These are phyloP conservation scores for Cochlearius cochlearius DNA, from an alignment of 2,113 vertebrate species.

Conservation along the genomic window DNA sequence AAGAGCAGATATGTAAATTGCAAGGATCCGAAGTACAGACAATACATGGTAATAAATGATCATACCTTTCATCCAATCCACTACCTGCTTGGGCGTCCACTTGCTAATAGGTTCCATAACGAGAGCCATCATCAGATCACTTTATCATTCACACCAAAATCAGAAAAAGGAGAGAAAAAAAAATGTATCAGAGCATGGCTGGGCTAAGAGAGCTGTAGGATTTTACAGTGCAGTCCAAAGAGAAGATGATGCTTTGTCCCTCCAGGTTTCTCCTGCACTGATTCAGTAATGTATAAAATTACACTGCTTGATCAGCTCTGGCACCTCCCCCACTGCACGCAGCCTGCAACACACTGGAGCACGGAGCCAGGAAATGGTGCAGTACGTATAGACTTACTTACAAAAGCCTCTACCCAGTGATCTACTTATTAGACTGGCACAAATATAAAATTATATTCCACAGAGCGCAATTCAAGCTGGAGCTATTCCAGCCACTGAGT, in stretches of 20 bases:
- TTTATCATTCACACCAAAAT: constrained; percentile 78
- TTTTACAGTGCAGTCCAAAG: constrained; percentile 80
- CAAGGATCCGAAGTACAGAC: constrained; percentile 19
- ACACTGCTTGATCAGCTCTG: constrained; percentile 70
- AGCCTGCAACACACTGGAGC: constrained; percentile 66
- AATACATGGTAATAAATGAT: constrained; percentile 41
- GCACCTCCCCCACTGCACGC: constrained; percentile 72
- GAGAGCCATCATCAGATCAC: constrained; percentile 87
- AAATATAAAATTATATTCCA: constrained; percentile 26
- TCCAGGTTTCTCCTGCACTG: constrained; percentile 74
- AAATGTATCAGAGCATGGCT: constrained; percentile 80
- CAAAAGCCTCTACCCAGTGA: constrained; percentile 51
- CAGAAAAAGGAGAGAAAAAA: constrained; percentile 33
- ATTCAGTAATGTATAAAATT: constrained; percentile 78
- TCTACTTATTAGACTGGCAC: constrained; percentile 49
- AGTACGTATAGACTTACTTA: constrained; percentile 74
- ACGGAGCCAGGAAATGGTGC: constrained; percentile 83
- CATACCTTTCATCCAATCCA: constrained; percentile 93
- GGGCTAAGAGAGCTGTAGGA: constrained; percentile 73
- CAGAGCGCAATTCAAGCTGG: background rate
- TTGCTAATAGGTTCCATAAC: constrained; percentile 93
- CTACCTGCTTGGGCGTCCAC: constrained; percentile 90
- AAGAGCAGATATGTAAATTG: background rate
- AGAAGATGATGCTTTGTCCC: constrained; percentile 70
- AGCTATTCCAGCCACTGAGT: background rate